Percentiles rank a stretch among this genome's conserved stretches.
These are phyloP conservation scores for Cassiopea xamachana DNA, from an alignment of 30 jellyfish, hydroid and myxozoan species.

Conservation along the genomic window DNA sequence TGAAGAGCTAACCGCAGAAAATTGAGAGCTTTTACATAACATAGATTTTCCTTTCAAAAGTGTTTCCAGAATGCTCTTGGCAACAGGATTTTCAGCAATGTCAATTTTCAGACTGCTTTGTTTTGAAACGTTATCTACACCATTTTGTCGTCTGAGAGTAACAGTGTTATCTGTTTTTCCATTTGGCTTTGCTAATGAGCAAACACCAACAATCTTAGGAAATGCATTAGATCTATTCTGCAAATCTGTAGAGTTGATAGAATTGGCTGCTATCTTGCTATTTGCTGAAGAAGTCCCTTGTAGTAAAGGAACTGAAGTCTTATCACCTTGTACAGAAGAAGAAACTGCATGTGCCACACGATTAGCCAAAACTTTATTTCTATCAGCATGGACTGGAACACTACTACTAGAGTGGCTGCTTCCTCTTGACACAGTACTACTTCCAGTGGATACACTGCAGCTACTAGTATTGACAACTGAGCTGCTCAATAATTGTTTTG, in stretches of 20 bases:
- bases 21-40: too few relatives aligned
- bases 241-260: not conserved
- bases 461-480: not conserved
- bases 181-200: constrained; percentile 34
- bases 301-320: not conserved
- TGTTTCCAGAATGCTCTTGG: too few relatives aligned
- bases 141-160: not conserved
- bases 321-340: not conserved
- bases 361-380: not conserved
- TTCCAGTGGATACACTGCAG: not conserved
- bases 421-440: not conserved
- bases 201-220: constrained; percentile 36
- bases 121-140: not conserved
- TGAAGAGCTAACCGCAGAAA: not conserved
- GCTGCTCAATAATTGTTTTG: not conserved
- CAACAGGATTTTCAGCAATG: not conserved
- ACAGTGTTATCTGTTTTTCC: not conserved
- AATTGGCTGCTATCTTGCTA: not conserved
- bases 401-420: not conserved
- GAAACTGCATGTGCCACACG: not conserved
- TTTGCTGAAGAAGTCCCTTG: not conserved
- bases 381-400: not conserved
- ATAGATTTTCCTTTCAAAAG: too few relatives aligned
- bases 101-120: not conserved
- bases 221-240: not conserved